A percentile compares a stretch with the other conserved stretches of the same genome.
These are phyloP conservation scores for Pseudomyrmex concolor DNA, from an alignment of 1,140 invertebrate species.

Conservation along the genomic window DNA sequence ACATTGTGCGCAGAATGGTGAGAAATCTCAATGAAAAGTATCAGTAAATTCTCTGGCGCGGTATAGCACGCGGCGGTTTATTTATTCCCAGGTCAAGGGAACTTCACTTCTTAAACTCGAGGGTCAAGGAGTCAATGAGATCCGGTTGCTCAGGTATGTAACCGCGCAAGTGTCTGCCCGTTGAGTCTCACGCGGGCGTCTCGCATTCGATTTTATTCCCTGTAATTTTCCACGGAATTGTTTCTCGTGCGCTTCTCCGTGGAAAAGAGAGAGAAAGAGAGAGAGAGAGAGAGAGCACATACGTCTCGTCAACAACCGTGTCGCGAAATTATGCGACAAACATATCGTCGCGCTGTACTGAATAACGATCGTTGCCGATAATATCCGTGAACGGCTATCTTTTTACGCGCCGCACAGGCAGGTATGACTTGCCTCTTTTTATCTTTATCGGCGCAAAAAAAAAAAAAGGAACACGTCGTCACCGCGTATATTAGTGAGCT, in stretches of 20 bases:
- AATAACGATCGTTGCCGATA: conserved; percentile 44
- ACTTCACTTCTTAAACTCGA: conserved; percentile 70
- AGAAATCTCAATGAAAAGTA: conserved; percentile 42
- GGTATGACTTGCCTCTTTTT: conserved; percentile 22
- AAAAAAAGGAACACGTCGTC: background rate
- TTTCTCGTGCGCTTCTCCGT: conserved; percentile 15
- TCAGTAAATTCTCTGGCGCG: conserved; percentile 49
- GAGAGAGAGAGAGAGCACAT: background rate
- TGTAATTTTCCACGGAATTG: conserved; percentile 70
- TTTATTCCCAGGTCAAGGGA: conserved; percentile 74
- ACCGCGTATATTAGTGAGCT: background rate
- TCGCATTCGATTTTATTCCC: conserved; percentile 67
- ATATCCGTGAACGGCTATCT: conserved; percentile 15
- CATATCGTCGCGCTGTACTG: background rate
- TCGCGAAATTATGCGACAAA: conserved; percentile 29
- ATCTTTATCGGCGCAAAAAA: conserved; percentile 36
- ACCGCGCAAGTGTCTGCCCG: conserved; percentile 65
- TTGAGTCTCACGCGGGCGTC: conserved; percentile 66
- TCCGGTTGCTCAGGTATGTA: conserved; percentile 75
- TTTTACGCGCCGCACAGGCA: background rate
- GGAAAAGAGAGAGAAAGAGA: background rate
- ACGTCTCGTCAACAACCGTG: conserved; percentile 15
- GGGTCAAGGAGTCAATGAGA: conserved; percentile 75
- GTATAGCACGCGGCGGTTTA: conserved; percentile 60
- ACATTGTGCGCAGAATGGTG: conserved; percentile 7